Evolutionary conservation across 2,888 invertebrate species (phyloP).

Genomic region (Cryptus viduatorius): DNA sequence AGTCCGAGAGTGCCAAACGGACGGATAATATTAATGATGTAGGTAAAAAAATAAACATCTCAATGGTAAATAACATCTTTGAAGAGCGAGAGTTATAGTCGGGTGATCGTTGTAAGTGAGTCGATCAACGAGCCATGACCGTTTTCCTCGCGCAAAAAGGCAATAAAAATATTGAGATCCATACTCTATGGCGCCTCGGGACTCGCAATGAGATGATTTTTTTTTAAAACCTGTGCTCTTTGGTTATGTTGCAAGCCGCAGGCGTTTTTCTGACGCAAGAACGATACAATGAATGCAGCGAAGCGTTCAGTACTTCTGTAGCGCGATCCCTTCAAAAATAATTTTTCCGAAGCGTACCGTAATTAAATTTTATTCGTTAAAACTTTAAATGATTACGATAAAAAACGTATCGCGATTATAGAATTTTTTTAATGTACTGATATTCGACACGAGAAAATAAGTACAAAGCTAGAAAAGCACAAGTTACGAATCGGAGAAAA

Average conservation of each 20-base stretch:
- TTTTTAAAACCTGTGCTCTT: slow-evolving; percentile 6
- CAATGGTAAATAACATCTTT: slow-evolving; percentile 14
- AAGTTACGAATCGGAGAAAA: background rate
- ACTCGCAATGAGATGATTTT: background rate
- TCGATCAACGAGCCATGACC: slow-evolving; percentile 53
- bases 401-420: too few relatives aligned
- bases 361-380: too few relatives aligned
- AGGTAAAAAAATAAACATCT: slow-evolving; percentile 13
- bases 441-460: too few relatives aligned
- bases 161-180: slow-evolving; percentile 22
- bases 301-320: background rate
- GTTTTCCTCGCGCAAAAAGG: slow-evolving; percentile 31
- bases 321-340: background rate
- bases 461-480: too few relatives aligned
- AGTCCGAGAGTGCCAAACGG: slow-evolving; percentile 12
- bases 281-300: slow-evolving; percentile 3
- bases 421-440: too few relatives aligned
- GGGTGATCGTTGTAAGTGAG: slow-evolving; percentile 22
- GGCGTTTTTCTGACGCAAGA: slow-evolving; percentile 5
- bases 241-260: background rate
- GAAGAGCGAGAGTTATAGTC: slow-evolving; percentile 24
- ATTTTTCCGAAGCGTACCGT: background rate
- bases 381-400: too few relatives aligned
- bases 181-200: background rate
- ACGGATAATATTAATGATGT: slow-evolving; percentile 18